phyloP scores from a whole-genome alignment of 2,797 vertebrate species.

The Corythornis leucogaster region DNA sequence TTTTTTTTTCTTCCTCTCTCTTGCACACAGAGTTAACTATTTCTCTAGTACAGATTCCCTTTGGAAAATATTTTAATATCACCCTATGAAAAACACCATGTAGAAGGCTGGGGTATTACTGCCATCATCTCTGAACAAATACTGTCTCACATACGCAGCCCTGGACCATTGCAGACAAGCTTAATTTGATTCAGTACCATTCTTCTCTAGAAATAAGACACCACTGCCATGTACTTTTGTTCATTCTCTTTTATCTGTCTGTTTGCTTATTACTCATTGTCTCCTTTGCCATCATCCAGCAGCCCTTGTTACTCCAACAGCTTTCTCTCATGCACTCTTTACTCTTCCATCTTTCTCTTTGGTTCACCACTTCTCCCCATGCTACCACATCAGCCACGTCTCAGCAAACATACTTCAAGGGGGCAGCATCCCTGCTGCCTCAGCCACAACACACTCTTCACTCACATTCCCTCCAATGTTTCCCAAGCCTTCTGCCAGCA shows the following conservation, averaged over 20 bases:
- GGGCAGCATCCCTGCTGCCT: not conserved
- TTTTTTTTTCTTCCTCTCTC: not conserved
- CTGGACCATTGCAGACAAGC: not conserved
- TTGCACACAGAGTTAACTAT: not conserved
- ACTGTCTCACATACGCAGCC: not conserved
- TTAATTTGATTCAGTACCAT: not conserved
- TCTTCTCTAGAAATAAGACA: not conserved
- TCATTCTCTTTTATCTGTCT: not conserved
- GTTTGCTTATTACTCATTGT: not conserved
- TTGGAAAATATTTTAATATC: not conserved
- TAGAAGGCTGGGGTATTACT: not conserved
- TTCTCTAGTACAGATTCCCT: not conserved
- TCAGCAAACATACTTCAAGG: not conserved
- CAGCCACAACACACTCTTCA: not conserved
- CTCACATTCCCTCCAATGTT: not conserved
- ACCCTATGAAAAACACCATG: not conserved
- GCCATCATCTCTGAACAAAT: not conserved
- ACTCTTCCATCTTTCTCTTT: not conserved
- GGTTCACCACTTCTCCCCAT: not conserved
- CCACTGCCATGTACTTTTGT: not conserved
- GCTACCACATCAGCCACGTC: not conserved
- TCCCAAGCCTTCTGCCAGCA: not conserved
- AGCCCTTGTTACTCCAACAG: not conserved
- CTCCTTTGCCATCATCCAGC: not conserved
- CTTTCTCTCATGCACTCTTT: not conserved